Conservation (phyloP, 2,797 vertebrate genomes). For the Pangasius sanitwongsei region DNA sequence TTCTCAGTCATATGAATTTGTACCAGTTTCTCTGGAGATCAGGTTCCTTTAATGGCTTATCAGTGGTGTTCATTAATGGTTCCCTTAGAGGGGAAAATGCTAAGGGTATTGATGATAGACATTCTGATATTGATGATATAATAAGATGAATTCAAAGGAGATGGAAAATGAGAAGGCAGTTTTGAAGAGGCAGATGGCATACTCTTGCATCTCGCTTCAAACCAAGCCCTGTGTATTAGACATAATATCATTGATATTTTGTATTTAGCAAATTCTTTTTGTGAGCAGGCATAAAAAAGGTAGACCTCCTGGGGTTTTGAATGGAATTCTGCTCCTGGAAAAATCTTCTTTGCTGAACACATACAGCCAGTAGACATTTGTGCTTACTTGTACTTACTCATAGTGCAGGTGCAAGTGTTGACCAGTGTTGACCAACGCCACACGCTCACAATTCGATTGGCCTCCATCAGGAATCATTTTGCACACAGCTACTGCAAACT, state of each 20-base stretch:
- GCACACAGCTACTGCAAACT: slow-evolving; percentile 41
- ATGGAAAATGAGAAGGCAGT: not conserved
- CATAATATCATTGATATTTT: not conserved
- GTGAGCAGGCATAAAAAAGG: not conserved
- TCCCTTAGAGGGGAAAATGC: too few relatives aligned
- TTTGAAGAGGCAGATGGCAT: not conserved
- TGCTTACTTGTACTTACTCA: slow-evolving; percentile 28
- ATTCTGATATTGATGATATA: not conserved
- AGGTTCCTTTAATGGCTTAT: not conserved
- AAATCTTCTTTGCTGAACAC: not conserved
- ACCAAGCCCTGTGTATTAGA: not conserved
- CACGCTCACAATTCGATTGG: slow-evolving; percentile 61
- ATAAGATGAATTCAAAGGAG: not conserved
- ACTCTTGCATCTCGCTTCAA: not conserved
- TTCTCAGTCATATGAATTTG: not conserved
- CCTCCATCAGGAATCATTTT: slow-evolving; percentile 52
- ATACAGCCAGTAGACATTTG: not conserved
- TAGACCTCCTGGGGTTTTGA: not conserved
- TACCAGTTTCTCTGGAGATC: not conserved
- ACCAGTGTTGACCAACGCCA: slow-evolving; percentile 55
- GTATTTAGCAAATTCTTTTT: not conserved
- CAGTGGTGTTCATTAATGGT: not conserved
- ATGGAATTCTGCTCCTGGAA: not conserved
- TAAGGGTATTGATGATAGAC: not conserved
- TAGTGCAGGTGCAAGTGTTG: slow-evolving; percentile 23